phyloP scores from a whole-genome alignment of 1,140 invertebrate genomes.

The Drosophila melanica region DNA sequence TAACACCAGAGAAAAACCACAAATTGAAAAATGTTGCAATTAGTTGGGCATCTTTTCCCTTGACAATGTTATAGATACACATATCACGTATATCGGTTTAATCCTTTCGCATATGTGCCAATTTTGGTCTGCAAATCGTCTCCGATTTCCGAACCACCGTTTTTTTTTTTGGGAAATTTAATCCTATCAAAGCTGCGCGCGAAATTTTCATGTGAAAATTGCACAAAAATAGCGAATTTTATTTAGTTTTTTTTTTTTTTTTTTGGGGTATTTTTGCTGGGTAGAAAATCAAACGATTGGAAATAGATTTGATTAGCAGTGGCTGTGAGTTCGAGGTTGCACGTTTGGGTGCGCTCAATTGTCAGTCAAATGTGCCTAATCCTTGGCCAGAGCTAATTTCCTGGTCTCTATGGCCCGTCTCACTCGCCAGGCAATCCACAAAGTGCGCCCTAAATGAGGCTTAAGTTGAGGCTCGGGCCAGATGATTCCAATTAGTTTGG shows the following conservation, averaged over 20 bases:
- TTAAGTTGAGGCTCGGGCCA: conserved; percentile 76
- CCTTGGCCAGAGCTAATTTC: conserved; percentile 78
- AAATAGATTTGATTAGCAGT: conserved; percentile 82
- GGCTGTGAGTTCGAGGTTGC: not conserved
- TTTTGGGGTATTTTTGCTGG: conserved; percentile 43
- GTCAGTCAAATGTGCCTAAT: conserved; percentile 83
- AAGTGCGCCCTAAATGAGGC: conserved; percentile 84
- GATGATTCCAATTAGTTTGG: conserved; percentile 83
- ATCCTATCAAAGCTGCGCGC: conserved; percentile 72
- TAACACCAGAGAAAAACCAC: not conserved
- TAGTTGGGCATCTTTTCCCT: not conserved
- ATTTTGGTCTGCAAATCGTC: conserved; percentile 25
- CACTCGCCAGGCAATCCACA: conserved; percentile 71
- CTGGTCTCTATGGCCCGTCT: conserved; percentile 14
- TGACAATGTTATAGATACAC: not conserved
- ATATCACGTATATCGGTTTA: conserved; percentile 30
- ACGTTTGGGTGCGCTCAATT: conserved; percentile 55
- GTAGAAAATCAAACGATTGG: conserved; percentile 79
- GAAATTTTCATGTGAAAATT: conserved; percentile 61
- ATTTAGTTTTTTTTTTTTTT: conserved; percentile 38
- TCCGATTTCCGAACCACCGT: conserved; percentile 47
- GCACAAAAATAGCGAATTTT: conserved; percentile 47
- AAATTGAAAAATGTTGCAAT: not conserved
- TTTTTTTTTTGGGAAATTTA: conserved; percentile 63
- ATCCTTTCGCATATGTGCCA: conserved; percentile 76